Conservation (phyloP, 2,888 invertebrate species). For the Acronicta psi region DNA sequence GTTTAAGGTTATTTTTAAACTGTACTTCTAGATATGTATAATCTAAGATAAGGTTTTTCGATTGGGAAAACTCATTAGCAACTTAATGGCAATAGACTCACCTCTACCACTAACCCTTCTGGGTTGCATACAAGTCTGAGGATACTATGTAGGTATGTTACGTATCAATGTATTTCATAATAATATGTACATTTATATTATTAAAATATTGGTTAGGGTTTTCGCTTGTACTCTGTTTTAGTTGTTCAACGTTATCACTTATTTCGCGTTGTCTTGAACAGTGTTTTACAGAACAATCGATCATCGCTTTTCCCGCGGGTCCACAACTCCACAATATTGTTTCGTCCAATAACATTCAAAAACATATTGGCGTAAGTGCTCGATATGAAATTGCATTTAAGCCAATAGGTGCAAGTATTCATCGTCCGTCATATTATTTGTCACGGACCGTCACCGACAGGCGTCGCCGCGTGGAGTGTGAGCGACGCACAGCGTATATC, state of each 20-base stretch:
- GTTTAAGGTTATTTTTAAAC: too few relatives aligned
- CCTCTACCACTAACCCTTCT: too few relatives aligned
- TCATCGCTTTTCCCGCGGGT: constrained; percentile 38
- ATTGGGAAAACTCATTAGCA: too few relatives aligned
- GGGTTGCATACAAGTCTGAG: too few relatives aligned
- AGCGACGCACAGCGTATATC: constrained; percentile 78
- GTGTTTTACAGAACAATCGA: constrained; percentile 39
- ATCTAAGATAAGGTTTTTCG: too few relatives aligned
- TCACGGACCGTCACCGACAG: constrained; percentile 82
- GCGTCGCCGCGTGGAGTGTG: constrained; percentile 75
- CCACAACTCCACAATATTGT: constrained; percentile 43
- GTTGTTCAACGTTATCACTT: constrained; percentile 30
- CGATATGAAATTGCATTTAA: constrained; percentile 75
- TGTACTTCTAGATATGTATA: too few relatives aligned
- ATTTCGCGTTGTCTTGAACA: constrained; percentile 25
- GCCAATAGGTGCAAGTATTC: constrained; percentile 72
- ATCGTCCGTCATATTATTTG: constrained; percentile 85
- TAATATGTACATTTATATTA: too few relatives aligned
- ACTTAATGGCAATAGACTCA: too few relatives aligned
- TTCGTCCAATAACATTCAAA: constrained; percentile 50
- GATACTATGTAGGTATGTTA: too few relatives aligned
- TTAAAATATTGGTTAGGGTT: too few relatives aligned
- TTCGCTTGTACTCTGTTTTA: constrained; percentile 3
- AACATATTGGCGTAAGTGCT: constrained; percentile 57
- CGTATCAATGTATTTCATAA: too few relatives aligned